Percentiles rank a stretch among this genome's conserved stretches.
These are phyloP conservation scores for Zeuzera pyrina DNA, from an alignment of 2,888 invertebrate genomes.

Conservation along the genomic window DNA sequence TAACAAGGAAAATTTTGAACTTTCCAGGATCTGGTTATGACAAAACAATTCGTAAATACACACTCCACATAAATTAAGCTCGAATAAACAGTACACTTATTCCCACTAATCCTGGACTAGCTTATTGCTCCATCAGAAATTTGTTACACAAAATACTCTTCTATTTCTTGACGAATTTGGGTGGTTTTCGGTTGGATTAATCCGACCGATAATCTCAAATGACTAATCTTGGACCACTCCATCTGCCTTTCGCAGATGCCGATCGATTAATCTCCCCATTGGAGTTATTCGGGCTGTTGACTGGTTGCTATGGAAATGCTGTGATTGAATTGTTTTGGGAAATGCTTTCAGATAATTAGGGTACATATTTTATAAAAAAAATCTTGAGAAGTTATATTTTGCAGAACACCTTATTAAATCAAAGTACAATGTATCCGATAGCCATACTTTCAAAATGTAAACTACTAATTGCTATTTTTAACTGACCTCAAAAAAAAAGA, in stretches of 20 bases:
- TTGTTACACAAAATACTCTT: background rate
- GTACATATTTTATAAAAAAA: no score
- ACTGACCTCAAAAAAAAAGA: no score
- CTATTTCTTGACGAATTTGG: background rate
- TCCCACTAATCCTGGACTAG: constrained; percentile 4
- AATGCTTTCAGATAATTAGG: no score
- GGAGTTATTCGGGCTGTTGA: constrained; percentile 47
- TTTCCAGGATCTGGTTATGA: constrained; percentile 22
- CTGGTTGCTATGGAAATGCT: constrained; percentile 39
- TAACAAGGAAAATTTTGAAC: no score
- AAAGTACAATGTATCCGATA: no score
- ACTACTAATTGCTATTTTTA: no score
- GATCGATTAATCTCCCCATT: constrained; percentile 60
- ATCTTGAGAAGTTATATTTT: no score
- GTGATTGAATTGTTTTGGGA: no score
- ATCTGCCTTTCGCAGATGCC: constrained; percentile 55
- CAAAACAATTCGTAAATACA: constrained; percentile 19
- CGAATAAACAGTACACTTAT: constrained; percentile 33
- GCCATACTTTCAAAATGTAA: no score
- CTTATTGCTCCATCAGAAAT: constrained; percentile 5
- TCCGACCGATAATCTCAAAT: constrained; percentile 23
- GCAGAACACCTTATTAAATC: no score
- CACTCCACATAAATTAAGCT: constrained; percentile 36
- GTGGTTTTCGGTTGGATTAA: background rate
- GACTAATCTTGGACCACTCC: constrained; percentile 54